Evolutionary conservation across 2,888 invertebrate species (phyloP).

Genomic region (Deilephila porcellus): DNA sequence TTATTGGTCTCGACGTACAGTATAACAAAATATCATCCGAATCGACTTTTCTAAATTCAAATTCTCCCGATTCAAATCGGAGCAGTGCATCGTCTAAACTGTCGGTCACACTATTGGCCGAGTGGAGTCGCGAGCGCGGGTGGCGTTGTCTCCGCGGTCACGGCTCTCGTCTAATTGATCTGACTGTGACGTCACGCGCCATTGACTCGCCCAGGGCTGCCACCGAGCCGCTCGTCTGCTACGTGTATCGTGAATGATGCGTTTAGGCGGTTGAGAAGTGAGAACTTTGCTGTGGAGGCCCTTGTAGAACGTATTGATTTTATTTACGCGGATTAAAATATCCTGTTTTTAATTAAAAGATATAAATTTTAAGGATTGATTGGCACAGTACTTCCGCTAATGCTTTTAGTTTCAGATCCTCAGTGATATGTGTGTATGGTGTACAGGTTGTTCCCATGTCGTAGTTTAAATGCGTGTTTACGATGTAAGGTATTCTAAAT

Average conservation of each 20-base stretch:
- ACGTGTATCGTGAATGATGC: conserved; percentile 38
- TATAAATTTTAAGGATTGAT: too few relatives aligned
- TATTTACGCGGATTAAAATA: background rate
- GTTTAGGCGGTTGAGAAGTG: conserved; percentile 45
- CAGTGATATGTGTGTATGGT: too few relatives aligned
- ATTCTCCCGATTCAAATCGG: background rate
- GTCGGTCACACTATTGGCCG: conserved; percentile 48
- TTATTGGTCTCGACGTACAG: too few relatives aligned
- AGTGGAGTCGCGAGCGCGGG: conserved; percentile 54
- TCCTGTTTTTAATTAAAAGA: too few relatives aligned
- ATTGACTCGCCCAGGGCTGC: conserved; percentile 61
- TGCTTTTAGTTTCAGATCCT: too few relatives aligned
- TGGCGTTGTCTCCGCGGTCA: conserved; percentile 49
- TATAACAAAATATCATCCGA: too few relatives aligned
- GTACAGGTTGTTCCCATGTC: too few relatives aligned
- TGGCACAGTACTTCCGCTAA: too few relatives aligned
- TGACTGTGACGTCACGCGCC: conserved; percentile 61
- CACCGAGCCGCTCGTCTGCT: conserved; percentile 39
- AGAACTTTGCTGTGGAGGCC: conserved; percentile 33
- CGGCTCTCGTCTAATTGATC: conserved; percentile 59
- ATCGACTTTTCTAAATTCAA: background rate
- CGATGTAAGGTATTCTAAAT: too few relatives aligned
- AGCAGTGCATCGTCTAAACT: background rate
- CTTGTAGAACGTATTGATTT: background rate
- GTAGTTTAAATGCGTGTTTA: too few relatives aligned